phyloP scores from a whole-genome alignment of 2,797 vertebrate species.

The Tenualosa thibaudeaui region DNA sequence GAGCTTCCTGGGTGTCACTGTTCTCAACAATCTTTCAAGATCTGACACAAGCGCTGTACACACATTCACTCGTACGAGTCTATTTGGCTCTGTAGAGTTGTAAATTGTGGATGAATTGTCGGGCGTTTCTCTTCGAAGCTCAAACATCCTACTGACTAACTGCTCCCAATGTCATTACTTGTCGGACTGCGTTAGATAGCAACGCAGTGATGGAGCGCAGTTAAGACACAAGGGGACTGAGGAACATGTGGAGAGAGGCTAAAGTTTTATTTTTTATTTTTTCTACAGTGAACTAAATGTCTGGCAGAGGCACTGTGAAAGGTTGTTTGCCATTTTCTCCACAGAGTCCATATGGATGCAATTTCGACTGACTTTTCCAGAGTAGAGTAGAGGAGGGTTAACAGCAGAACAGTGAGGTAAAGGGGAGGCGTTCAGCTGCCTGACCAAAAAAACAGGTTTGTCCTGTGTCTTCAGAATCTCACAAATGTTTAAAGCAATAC shows the following conservation, averaged over 20 bases:
- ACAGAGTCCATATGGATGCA: constrained; percentile 41
- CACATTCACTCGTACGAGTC: background rate
- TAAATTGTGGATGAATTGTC: background rate
- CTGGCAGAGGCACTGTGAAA: background rate
- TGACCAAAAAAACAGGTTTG: constrained; percentile 6
- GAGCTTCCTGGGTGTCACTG: background rate
- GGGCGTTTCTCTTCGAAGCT: background rate
- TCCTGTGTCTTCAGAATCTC: background rate
- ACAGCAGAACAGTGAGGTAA: background rate
- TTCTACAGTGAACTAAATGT: constrained; percentile 8
- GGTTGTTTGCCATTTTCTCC: constrained; percentile 31
- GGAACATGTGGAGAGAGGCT: background rate
- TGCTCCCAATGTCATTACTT: constrained; percentile 8
- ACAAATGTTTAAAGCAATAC: background rate
- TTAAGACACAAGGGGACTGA: background rate
- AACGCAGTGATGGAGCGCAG: background rate
- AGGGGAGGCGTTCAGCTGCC: background rate
- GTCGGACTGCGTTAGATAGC: constrained; percentile 1
- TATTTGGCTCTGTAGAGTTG: background rate
- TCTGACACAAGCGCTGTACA: too few species aligned
- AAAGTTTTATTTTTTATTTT: background rate
- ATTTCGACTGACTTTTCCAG: constrained; percentile 38
- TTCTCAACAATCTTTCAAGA: background rate
- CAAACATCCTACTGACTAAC: constrained; percentile 18
- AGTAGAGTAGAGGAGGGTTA: constrained; percentile 35